Evolutionary conservation across 2,888 invertebrate genomes (phyloP), one percentile per base, ranked within the genome.

Genomic region (Lymantria dispar): DNA sequence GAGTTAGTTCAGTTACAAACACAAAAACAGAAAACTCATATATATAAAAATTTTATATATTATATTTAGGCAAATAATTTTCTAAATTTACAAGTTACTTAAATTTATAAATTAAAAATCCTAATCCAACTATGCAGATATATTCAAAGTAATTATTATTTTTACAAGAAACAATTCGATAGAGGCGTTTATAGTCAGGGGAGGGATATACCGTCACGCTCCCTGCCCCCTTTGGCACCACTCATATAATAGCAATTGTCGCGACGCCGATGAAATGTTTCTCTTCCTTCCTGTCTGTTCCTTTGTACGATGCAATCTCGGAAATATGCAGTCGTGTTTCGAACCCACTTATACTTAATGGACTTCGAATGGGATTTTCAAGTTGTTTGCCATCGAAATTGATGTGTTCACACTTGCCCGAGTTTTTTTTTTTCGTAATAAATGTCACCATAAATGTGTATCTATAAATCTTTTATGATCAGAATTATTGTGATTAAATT

Each of bases 251-350:
- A 71, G 74, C 66, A 70, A 74, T 70, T 74, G 71, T 72, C 77
- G 76, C 81, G 80, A 69, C 76, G 73, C 76, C 76, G 74, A 76
- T 75, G 76, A 74, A 76, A 80, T 80, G 79, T 75, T 73, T 62
- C 68, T 70, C 75, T 85, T 85, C 83, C 85, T 86, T 85, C 86
- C 85, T 84, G 78, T 76, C 75, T 76, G 66, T 60, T 69, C 66
- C 68, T 73, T 74, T 70, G 67, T 67, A 56, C 63, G 62, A 60
- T 59, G 54, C 69, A 53, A 67, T 63, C 62, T 63, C 63, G 63
- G 64, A 67, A 69, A 67, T 65, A 65, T 68, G 70, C 60, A 65
- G 55, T 51, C 63, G 57, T 67, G 64, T 65, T 68, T 68, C 62
- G 68, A 57, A 56, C 60, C 59, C 55, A 53, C 62, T 58, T 43